These are phyloP conservation scores for Chalcis sispes DNA, from an alignment of 2,888 invertebrate genomes.

Conservation along the genomic window DNA sequence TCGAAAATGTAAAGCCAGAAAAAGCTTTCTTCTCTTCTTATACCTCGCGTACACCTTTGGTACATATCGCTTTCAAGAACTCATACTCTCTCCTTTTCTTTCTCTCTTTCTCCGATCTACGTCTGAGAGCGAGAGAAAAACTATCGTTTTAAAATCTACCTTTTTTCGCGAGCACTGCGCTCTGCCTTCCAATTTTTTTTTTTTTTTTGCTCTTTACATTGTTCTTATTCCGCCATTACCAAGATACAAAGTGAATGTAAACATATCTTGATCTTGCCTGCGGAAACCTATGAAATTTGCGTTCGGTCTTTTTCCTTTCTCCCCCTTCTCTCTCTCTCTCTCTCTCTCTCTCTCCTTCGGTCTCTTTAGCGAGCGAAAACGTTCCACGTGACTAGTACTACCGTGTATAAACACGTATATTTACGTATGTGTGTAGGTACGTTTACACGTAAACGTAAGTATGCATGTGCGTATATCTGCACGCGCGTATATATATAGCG, in stretches of 20 bases:
- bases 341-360: neutral
- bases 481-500: neutral
- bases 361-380: slow-evolving; percentile 11
- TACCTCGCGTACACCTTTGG: too few relatives aligned
- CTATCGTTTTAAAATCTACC: slow-evolving; percentile 48
- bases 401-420: neutral
- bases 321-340: neutral
- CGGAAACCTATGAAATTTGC: slow-evolving; percentile 54
- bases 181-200: neutral
- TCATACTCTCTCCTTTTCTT: neutral
- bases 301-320: slow-evolving; percentile 4
- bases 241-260: slow-evolving; percentile 56
- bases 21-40: neutral
- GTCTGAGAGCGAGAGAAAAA: slow-evolving; percentile 48
- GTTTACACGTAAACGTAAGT: neutral
- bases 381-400: neutral
- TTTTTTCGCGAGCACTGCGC: slow-evolving; percentile 65
- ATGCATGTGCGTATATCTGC: neutral
- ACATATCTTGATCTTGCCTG: slow-evolving; percentile 56
- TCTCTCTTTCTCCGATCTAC: slow-evolving; percentile 11
- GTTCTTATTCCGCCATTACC: slow-evolving; percentile 58
- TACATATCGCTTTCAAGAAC: slow-evolving; percentile 1
- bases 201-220: slow-evolving; percentile 49
- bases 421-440: neutral
- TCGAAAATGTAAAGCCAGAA: slow-evolving; percentile 3